Evolutionary conservation across 2,797 vertebrate genomes (phyloP).

Genomic region (Tauraco hartlaubi): DNA sequence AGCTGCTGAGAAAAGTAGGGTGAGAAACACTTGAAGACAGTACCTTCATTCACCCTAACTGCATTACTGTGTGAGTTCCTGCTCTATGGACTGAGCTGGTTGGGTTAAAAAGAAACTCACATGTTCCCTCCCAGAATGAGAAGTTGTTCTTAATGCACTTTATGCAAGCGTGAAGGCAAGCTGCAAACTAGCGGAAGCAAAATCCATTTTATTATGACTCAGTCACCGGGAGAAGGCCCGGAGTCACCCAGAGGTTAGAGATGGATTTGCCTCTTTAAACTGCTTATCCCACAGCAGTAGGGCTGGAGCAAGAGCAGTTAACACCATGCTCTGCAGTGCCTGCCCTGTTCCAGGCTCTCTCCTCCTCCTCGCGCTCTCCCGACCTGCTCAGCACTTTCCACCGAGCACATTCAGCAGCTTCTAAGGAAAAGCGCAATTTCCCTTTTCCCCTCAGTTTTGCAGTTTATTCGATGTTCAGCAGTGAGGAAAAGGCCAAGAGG

Average conservation of each 20-base stretch:
- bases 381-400: not conserved
- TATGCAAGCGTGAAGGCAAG: not conserved
- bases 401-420: accelerated
- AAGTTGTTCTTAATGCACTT: not conserved
- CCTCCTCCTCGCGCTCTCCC: accelerated
- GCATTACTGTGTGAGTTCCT: not conserved
- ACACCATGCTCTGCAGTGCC: not conserved
- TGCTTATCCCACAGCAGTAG: not conserved
- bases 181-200: not conserved
- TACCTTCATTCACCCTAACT: not conserved
- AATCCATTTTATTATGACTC: not conserved
- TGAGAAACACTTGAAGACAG: not conserved
- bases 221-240: not conserved
- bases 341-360: not conserved
- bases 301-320: not conserved
- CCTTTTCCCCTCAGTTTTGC: not conserved
- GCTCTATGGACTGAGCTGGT: not conserved
- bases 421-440: not conserved
- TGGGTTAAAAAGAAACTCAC: not conserved
- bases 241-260: not conserved
- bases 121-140: accelerated
- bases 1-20: not conserved
- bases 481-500: not conserved
- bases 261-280: not conserved
- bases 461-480: not conserved